These are phyloP conservation scores for Bergia puertoricense DNA, from an alignment of 92 coral and sea anemone genomes.

Conservation along the genomic window DNA sequence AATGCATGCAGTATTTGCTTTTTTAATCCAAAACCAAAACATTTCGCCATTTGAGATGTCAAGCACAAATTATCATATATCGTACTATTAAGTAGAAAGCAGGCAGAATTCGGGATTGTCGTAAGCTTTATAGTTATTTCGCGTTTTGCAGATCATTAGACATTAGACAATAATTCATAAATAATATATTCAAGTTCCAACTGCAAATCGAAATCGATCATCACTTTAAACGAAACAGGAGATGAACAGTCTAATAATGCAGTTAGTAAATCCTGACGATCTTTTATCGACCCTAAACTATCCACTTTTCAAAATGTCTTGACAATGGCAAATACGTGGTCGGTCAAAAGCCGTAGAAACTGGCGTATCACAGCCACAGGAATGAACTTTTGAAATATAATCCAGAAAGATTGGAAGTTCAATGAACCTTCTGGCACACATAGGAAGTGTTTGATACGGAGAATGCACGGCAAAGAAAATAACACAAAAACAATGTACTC, in stretches of 20 bases:
- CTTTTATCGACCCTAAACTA: background rate
- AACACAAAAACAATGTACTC: background rate
- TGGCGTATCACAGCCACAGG: conserved; percentile 4
- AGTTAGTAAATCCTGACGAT: background rate
- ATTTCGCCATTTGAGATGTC: conserved; percentile 35
- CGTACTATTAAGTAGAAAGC: conserved; percentile 13
- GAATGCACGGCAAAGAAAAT: background rate
- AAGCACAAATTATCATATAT: conserved; percentile 15
- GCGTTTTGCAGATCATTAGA: background rate
- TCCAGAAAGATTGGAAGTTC: background rate
- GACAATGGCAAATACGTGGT: background rate
- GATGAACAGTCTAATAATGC: background rate
- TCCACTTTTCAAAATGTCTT: conserved; percentile 1
- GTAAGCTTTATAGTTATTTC: background rate
- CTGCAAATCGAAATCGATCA: conserved; percentile 1
- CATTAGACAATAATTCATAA: background rate
- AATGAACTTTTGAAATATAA: conserved; percentile 3
- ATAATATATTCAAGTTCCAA: background rate
- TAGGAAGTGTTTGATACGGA: background rate
- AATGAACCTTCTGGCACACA: conserved; percentile 23
- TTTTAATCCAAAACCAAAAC: conserved; percentile 41
- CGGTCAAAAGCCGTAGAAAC: conserved; percentile 25
- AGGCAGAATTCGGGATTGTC: conserved; percentile 16
- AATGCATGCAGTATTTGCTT: conserved; percentile 34
- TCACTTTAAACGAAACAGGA: conserved; percentile 24